Conservation (phyloP, 1,140 invertebrate genomes). For the Lethrus apterus region DNA sequence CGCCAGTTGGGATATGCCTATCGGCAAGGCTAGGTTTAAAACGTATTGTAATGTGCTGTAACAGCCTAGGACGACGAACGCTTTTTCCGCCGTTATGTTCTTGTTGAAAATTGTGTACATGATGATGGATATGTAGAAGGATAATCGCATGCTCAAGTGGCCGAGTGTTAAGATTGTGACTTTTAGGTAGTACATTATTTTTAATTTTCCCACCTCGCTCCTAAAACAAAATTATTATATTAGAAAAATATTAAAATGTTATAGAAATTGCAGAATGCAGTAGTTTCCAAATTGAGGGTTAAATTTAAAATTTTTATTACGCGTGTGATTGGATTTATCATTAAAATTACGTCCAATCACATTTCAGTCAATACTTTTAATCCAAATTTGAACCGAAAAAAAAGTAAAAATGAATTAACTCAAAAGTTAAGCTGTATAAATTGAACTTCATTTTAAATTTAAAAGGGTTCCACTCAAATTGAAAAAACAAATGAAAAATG, state of each 20-base stretch:
- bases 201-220: conserved; percentile 13
- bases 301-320: background rate
- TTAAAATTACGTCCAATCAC: background rate
- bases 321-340: background rate
- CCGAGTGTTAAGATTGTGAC: conserved; percentile 8
- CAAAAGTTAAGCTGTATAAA: no score
- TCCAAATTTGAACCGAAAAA: background rate
- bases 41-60: conserved; percentile 64
- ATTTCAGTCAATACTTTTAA: background rate
- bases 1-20: conserved; percentile 52
- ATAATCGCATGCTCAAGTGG: conserved; percentile 8
- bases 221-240: conserved; percentile 5
- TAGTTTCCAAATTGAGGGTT: background rate
- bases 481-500: no score
- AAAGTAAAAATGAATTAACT: background rate
- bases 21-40: conserved; percentile 64
- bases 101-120: conserved; percentile 59
- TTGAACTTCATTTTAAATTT: no score
- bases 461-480: no score
- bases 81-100: conserved; percentile 64
- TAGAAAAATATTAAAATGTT: background rate
- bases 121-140: conserved; percentile 48
- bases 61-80: conserved; percentile 66
- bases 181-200: conserved; percentile 15
- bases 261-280: background rate